Evolutionary conservation across 2,113 vertebrate genomes (phyloP), one percentile per base, ranked within the genome.

Genomic region (Myiopsitta monachus): DNA sequence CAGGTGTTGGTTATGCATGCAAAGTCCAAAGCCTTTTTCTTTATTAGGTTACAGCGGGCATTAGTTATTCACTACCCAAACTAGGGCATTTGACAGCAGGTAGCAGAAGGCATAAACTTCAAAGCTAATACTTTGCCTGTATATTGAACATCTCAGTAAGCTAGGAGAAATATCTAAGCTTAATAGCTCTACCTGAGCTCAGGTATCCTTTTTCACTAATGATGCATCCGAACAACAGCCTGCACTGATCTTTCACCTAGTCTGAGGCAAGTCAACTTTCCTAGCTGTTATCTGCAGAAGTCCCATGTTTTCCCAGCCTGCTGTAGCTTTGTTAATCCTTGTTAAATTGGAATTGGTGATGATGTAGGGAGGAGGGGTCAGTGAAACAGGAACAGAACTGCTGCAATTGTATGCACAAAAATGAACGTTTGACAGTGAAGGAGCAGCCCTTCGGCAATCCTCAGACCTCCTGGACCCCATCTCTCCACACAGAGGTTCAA

Each of bases 11-110:
- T 92, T 92, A 83, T 67, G 66, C 46, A 36, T 95, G 61, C 31
- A 1, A 91, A 89, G 63, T 94, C 91, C 81, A 87, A 89, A 68
- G 70, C 74, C 11, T 55, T 66, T 76, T 84, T 67, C 47, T 68
- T 83, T 85, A 79, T 89, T 84, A 92, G 83, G 70, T 83, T 96
- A 83, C 91, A 97, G 83, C 88, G 96, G 91, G 74, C 62, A 62
- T 78, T 76, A 41, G 52, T 73, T 92, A 91, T 82, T 91, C 61
- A 49, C 54, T 78, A 85, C 77, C 70, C 49, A 67, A 96, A 85
- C 84, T 92, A 63, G 94, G 89, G 62, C 94, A 82, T 92, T 84
- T 88, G 67, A 94, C 94, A 94, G 94, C 95, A 95, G 84, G 92
- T 57, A 94, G 33, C 73, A 89, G 85, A 92, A 91, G 81, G 70